Evolutionary conservation across 2,113 vertebrate species (phyloP), one percentile per base, ranked within the genome.

Genomic region (Indri indri): DNA sequence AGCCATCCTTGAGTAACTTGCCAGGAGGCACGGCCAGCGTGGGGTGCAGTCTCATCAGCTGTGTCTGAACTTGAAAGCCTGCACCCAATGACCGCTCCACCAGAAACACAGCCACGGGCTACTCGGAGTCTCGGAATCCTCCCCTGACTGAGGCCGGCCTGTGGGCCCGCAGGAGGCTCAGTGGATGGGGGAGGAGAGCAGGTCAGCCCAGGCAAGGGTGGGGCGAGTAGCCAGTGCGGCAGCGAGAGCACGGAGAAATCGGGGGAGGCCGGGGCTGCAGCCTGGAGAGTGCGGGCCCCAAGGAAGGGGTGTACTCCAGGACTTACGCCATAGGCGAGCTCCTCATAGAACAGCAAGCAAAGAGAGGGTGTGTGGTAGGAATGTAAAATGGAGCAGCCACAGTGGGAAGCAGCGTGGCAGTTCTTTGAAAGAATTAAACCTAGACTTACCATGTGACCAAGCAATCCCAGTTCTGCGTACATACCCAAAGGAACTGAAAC

Each of bases 31-130:
- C 13, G 20, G 37, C 54, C 32, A 16, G 30, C 13, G 7, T 34
- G 4, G 10, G 20, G 20, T 30, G 7, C 0, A 54, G 32, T 14
- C 8, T 1, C 1, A 2, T 68, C 18, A 1, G 30, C 27, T 47
- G 25, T 40, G 5, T n/a, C 65, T 68, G 32, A 73, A 61, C 30
- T 66, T 30, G 30, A 88, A 45, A 47, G 52, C 61, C 42, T 18
- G 16, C 34, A 32, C 6, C 40, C 0, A 12, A 12, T 57, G 22
- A 8, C 57, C 10, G 12, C 47, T 52, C 27, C 16, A 20, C 57
- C 42, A 68, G 45, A 14, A 30, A 40, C 27, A 3, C 17, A 4
- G 40, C 54, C 14, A 20, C 37, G 27, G 8, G 22, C 57, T 71
- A 16, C 50, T 25, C 2, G 2, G 47, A 17, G n/a, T 40, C 37